Evolutionary conservation across 2,888 invertebrate genomes (phyloP).

Genomic region (Drosophila anceps): DNA sequence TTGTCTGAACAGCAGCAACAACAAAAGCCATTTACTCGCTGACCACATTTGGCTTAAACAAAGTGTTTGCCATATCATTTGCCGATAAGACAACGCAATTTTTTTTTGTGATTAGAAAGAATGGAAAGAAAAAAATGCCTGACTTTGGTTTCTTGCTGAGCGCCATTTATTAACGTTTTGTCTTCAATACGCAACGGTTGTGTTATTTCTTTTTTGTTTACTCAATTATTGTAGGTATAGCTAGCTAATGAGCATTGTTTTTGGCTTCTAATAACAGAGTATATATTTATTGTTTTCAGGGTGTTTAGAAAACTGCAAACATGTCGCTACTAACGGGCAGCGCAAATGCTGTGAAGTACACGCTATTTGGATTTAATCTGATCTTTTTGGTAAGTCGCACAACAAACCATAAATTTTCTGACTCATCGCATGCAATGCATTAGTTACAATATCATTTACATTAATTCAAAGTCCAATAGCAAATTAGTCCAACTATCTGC

Average conservation of each 20-base stretch:
- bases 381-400: slow-evolving; percentile 90
- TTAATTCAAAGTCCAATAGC: slow-evolving; percentile 9
- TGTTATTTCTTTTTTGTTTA: slow-evolving; percentile 8
- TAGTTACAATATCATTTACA: slow-evolving; percentile 4
- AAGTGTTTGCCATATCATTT: slow-evolving; percentile 65
- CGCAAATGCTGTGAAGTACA: slow-evolving; percentile 89
- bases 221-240: slow-evolving; percentile 13
- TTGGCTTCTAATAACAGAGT: background rate
- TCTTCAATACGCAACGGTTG: slow-evolving; percentile 50
- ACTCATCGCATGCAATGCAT: slow-evolving; percentile 33
- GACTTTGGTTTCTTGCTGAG: slow-evolving; percentile 18
- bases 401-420: slow-evolving; percentile 10
- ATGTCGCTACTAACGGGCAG: slow-evolving; percentile 85
- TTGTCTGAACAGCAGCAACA: slow-evolving; percentile 35
- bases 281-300: slow-evolving; percentile 11
- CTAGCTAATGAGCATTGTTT: background rate
- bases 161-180: slow-evolving; percentile 50
- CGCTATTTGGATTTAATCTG: slow-evolving; percentile 90
- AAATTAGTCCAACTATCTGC: slow-evolving; percentile 13
- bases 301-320: slow-evolving; percentile 21
- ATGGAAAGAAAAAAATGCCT: slow-evolving; percentile 18
- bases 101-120: slow-evolving; percentile 60
- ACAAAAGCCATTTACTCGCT: slow-evolving; percentile 39
- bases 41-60: slow-evolving; percentile 71
- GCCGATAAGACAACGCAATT: slow-evolving; percentile 58